Evolutionary conservation across 1,140 invertebrate genomes (phyloP), one percentile per base, ranked within the genome.

Genomic region (Augochlora pura): DNA sequence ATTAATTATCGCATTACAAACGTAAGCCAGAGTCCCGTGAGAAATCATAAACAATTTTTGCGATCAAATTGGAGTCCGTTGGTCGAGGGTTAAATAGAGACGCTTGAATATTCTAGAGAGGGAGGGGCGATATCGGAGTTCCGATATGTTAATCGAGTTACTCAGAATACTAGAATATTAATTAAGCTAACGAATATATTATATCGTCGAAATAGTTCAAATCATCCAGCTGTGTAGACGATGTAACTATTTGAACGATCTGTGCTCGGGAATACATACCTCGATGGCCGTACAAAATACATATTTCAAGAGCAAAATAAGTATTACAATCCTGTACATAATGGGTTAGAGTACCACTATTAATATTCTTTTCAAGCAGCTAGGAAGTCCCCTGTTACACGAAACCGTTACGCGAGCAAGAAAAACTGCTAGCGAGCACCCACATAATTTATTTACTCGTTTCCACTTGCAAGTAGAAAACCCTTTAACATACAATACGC

Each of bases 401-500:
- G 42, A 46, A 12, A 46, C 42, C 9, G 42, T 46, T 46, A 12
- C 42, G 3, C 10, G 42, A 12, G 42, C 14, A 12, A 2, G 42
- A 46, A 46, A 12, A 46, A 14, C 42, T 2, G 10, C 10, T 46
- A 46, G 42, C 9, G 14, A 54, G 3, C 49, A 18, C 49, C 14
- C 59, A 25, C 23, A 10, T 14, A 16, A 60, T 9, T 14, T 60
- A 60, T 60, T 27, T 60, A 60, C 25, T 60, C 23, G 12, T 60
- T 27, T 60, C 23, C 14, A 25, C 23, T 25, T 60, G 12, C 59
- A 46, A 46, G 14, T 46, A 46, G 42, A 23, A 32, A 25, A 60
- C 23, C 59, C 23, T 60, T 60, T 60, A 60, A 23, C 59, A 60
- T 60, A 60, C 59, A 60, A 60, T 60, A 27, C 59, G 59, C 4